A percentile compares a stretch with the other conserved stretches of the same genome.
These are phyloP conservation scores for Cynopterus sphinx DNA, from an alignment of 2,797 vertebrate genomes.

Conservation along the genomic window DNA sequence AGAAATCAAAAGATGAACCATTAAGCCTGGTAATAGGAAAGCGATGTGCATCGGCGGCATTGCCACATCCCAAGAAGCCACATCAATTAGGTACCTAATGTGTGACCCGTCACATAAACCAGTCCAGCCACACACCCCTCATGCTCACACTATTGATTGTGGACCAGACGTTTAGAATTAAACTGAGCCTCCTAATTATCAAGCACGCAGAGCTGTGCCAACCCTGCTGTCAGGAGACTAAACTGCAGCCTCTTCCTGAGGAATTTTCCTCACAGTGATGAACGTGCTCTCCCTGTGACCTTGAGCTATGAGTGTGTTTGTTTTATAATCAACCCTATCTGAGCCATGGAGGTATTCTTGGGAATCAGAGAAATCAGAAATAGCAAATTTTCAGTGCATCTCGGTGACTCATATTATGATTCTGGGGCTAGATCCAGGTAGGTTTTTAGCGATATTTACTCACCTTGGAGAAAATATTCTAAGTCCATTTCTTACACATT, in stretches of 20 bases:
- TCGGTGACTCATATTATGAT: neutral
- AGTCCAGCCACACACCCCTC: neutral
- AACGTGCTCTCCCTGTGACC: slow-evolving; percentile 43
- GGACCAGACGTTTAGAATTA: slow-evolving; percentile 64
- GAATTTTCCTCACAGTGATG: slow-evolving; percentile 38
- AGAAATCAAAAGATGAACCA: slow-evolving; percentile 76
- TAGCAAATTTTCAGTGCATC: neutral
- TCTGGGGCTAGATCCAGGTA: slow-evolving; percentile 9
- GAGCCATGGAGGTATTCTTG: neutral
- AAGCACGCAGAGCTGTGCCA: neutral
- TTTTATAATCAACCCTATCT: slow-evolving; percentile 53
- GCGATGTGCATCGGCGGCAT: neutral
- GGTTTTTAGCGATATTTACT: slow-evolving; percentile 36
- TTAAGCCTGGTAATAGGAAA: slow-evolving; percentile 65
- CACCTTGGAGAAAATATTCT: slow-evolving; percentile 39
- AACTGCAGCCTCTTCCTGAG: neutral
- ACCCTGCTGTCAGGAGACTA: neutral
- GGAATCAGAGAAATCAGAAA: slow-evolving; percentile 59
- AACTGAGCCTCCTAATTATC: slow-evolving; percentile 59
- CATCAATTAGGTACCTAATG: slow-evolving; percentile 77
- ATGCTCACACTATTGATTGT: slow-evolving; percentile 52
- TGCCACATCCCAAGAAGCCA: slow-evolving; percentile 56
- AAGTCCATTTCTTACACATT: slow-evolving; percentile 27
- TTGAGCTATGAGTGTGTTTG: slow-evolving; percentile 54
- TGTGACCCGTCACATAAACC: slow-evolving; percentile 67